Conservation (phyloP, 2,888 invertebrate genomes). For the Tridacna gigas region DNA sequence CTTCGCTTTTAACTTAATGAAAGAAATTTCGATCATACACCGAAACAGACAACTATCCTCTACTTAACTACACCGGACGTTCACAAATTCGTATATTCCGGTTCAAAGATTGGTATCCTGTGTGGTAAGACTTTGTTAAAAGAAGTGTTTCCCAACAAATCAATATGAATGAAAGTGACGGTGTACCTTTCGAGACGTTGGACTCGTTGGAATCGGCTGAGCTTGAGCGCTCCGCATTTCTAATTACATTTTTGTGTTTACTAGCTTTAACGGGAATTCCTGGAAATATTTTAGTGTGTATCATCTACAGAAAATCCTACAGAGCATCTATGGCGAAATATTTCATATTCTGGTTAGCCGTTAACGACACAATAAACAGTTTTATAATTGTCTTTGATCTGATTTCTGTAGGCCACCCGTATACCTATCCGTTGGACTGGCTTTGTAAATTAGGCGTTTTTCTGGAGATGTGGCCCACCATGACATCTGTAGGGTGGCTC, state of each 20-base stretch:
- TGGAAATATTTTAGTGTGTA: slow-evolving; percentile 48
- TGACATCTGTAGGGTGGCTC: slow-evolving; percentile 45
- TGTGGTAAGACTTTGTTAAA: too few species aligned
- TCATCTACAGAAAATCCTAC: slow-evolving; percentile 36
- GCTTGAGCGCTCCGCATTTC: slow-evolving; percentile 25
- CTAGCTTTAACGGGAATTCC: slow-evolving; percentile 51
- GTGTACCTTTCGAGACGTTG: neutral
- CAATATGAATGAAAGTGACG: neutral
- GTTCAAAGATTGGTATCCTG: too few species aligned
- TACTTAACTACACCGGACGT: too few species aligned
- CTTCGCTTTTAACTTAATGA: too few species aligned
- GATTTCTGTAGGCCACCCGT: slow-evolving; percentile 49
- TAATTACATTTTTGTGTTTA: slow-evolving; percentile 42
- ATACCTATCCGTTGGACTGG: slow-evolving; percentile 40
- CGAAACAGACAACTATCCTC: too few species aligned
- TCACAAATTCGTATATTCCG: too few species aligned
- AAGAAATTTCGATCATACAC: too few species aligned
- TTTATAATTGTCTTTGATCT: slow-evolving; percentile 50
- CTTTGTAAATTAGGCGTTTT: slow-evolving; percentile 59
- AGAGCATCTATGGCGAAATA: slow-evolving; percentile 43
- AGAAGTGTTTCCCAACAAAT: too few species aligned
- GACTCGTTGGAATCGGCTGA: slow-evolving; percentile 41
- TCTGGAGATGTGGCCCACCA: slow-evolving; percentile 50
- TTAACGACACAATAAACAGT: slow-evolving; percentile 55
- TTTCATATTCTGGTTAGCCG: slow-evolving; percentile 54